Base-by-base conservation (phyloP, 1,140 invertebrate genomes). In the Ips nitidus region DNA sequence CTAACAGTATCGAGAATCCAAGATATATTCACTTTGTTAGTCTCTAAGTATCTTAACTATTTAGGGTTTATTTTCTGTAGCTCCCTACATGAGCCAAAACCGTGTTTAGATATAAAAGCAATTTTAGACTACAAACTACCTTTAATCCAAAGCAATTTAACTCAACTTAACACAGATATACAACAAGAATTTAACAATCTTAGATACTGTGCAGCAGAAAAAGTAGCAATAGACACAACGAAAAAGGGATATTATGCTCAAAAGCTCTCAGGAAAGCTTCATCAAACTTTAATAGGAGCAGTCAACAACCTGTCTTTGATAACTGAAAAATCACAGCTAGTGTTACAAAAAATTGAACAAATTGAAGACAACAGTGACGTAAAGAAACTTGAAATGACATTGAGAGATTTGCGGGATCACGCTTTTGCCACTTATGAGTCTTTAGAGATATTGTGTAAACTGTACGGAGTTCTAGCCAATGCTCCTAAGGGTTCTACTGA, bases 381-480 rank as follows among this genome's bases (percentile, higher is more conserved):
- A 8, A 52, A 43, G n/a, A 60, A 68, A 36, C 4, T 74, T 8
- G 58, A 70, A 7, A 57, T 3, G 4, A 39, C 61, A 45, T 45
- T 74, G n/a, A 39, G 41, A 6, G 73, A 72, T 56, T 57, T 74
- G 36, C 64, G 71, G 36, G 60, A 70, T 36, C 67, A 74, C 37
- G 68, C 73, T 42, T 66, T 55, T n/a, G 68, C 60, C n/a, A 69
- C 73, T 5, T 74, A 68, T 52, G 73, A 74, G 59, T 72, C 73
- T 40, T 39, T 74, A 22, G 73, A 74, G 45, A 47, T 74, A 2
- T 62, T 74, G 6, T 74, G 73, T 63, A 70, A 47, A 59, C 50
- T 74, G 38, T 74, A 70, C 36, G 73, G 71, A 2, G 70, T 74
- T 56, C 59, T 72, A 38, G 52, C 68, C 22, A 22, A 22, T 22